A percentile compares a stretch with the other conserved stretches of the same genome.
These are phyloP conservation scores for Anticlea derivata DNA, from an alignment of 2,888 invertebrate genomes.

Conservation along the genomic window DNA sequence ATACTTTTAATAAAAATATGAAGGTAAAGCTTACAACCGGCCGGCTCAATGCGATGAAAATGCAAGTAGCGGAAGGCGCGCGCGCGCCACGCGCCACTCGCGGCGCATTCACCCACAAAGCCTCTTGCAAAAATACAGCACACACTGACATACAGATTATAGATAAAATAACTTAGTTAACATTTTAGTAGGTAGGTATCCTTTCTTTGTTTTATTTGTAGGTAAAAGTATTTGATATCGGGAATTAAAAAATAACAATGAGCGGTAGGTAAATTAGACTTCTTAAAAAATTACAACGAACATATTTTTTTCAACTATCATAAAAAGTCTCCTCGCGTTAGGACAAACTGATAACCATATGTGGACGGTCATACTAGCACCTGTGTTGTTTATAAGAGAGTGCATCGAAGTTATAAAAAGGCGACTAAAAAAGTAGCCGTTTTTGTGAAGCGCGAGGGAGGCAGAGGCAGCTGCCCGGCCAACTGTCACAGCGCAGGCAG, in stretches of 20 bases:
- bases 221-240: too few species aligned
- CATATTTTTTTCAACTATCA: slow-evolving; percentile 57
- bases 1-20: slow-evolving; percentile 7
- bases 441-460: slow-evolving; percentile 78
- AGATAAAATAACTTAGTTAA: not conserved
- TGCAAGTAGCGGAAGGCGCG: slow-evolving; percentile 44
- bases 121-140: slow-evolving; percentile 11
- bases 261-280: slow-evolving; percentile 5
- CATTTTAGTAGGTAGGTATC: not conserved
- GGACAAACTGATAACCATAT: slow-evolving; percentile 77
- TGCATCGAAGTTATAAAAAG: slow-evolving; percentile 77
- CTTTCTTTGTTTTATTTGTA: not conserved
- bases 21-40: slow-evolving; percentile 3
- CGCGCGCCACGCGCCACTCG: slow-evolving; percentile 51
- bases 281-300: slow-evolving; percentile 28
- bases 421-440: slow-evolving; percentile 77
- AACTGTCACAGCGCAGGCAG: slow-evolving; percentile 72
- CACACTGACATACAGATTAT: slow-evolving; percentile 2
- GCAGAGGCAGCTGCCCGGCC: slow-evolving; percentile 78
- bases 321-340: slow-evolving; percentile 65
- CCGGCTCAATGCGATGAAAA: slow-evolving; percentile 39
- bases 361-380: slow-evolving; percentile 79
- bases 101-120: slow-evolving; percentile 19
- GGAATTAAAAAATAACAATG: not conserved
- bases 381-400: slow-evolving; percentile 83